A percentile compares a stretch with the other conserved stretches of the same genome.
These are phyloP conservation scores for Sitodiplosis mosellana DNA, from an alignment of 1,140 invertebrate species.

Conservation along the genomic window DNA sequence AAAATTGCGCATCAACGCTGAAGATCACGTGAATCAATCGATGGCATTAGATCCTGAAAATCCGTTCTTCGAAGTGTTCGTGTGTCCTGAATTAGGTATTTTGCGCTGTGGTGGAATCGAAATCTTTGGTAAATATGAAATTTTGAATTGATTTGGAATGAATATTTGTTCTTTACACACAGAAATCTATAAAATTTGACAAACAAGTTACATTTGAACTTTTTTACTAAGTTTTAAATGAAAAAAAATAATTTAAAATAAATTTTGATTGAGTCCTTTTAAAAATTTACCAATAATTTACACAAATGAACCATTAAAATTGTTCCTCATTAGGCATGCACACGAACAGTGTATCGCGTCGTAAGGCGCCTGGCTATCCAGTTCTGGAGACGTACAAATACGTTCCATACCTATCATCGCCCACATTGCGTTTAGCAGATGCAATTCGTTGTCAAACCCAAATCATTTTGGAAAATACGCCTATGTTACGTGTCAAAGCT, in stretches of 20 bases:
- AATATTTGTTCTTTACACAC: too few species aligned
- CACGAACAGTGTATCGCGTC: constrained; percentile 57
- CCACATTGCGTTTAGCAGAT: constrained; percentile 19
- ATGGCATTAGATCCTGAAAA: constrained; percentile 19
- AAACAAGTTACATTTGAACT: too few species aligned
- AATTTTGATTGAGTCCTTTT: too few species aligned
- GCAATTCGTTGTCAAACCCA: constrained; percentile 31
- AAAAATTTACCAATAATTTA: too few species aligned
- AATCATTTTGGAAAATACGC: constrained; percentile 58
- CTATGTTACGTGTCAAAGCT: constrained; percentile 45
- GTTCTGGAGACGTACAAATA: constrained; percentile 60
- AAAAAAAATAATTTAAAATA: too few species aligned
- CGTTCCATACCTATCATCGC: constrained; percentile 38
- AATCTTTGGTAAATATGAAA: constrained; percentile 32
- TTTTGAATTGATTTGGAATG: too few species aligned
- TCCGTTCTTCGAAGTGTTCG: constrained; percentile 20
- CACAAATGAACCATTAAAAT: too few species aligned
- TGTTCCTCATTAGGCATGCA: too few species aligned
- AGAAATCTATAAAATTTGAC: too few species aligned
- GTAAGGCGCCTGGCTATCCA: constrained; percentile 38
- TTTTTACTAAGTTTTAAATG: too few species aligned
- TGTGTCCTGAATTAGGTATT: constrained; percentile 13
- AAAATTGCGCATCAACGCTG: constrained; percentile 59
- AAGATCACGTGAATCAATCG: constrained; percentile 35
- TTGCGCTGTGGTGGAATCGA: constrained; percentile 63